Evolutionary conservation across 2,113 vertebrate genomes (phyloP), one percentile per base, ranked within the genome.

Genomic region (Columba livia): DNA sequence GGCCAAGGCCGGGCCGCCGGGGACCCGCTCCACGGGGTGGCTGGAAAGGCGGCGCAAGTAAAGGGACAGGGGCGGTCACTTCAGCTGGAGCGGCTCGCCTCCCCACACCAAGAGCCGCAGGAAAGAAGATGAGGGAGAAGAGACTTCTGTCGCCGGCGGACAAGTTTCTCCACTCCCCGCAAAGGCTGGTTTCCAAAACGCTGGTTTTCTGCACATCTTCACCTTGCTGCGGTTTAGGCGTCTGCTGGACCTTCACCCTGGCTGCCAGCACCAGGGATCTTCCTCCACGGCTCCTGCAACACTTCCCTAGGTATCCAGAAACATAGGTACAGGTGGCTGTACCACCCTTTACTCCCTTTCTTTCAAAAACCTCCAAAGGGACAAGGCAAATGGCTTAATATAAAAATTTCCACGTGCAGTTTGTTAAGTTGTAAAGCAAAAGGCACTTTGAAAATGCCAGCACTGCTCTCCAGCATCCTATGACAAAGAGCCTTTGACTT

Each of bases 11-110:
- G 32, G 17, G 47, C 25, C 18, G 13, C 3, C 2, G 3, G 23
- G 40, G 54, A 36, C 54, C 60, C 8, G 10, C 26, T 34, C 20
- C 12, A 0, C 0, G 23, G 11, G 1, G 29, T 1, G 56, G 56
- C 44, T 7, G 28, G 3, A 4, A 7, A n/a, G 60, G 2, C 42
- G 9, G 40, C 17, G 20, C 60, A 4, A 8, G n/a, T 1, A 31
- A 25, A 47, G 48, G 0, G 9, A 5, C 10, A 2, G 4, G 5
- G 24, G 24, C 26, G 12, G 12, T 6, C 28, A 38, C 4, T 38
- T 5, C 5, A 50, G 61, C 9, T 6, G 34, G 29, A 26, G 31
- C 5, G 20, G 21, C 32, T 58, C 15, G 17, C 66, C 21, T 51
- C 4, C 72, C 10, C 9, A 2, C 19, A 9, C 17, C 61, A 1